phyloP scores from a whole-genome alignment of 2,113 vertebrate species.

The Progne subis region DNA sequence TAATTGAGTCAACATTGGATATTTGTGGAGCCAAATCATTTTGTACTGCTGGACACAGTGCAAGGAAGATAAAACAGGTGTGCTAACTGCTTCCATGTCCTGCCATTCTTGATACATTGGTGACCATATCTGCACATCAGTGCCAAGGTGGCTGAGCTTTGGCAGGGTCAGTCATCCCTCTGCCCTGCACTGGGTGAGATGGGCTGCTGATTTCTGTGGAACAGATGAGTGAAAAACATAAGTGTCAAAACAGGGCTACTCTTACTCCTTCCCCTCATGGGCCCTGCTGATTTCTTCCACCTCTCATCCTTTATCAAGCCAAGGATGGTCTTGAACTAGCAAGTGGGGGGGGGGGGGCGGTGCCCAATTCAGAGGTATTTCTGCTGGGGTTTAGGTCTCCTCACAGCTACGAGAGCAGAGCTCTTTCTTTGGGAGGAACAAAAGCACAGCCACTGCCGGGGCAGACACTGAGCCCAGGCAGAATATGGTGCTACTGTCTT shows the following conservation, averaged over 20 bases:
- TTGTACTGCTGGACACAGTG: not conserved
- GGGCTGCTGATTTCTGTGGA: not conserved
- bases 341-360: fast-evolving
- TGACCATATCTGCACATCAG: not conserved
- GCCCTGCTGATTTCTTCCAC: not conserved
- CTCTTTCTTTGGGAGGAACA: not conserved
- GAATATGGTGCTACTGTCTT: not conserved
- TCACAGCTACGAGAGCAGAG: not conserved
- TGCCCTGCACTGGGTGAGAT: not conserved
- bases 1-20: fast-evolving
- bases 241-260: not conserved
- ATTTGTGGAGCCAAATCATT: not conserved
- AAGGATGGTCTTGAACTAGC: not conserved
- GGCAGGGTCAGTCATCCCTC: not conserved
- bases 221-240: not conserved
- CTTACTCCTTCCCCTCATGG: not conserved
- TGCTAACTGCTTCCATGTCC: not conserved
- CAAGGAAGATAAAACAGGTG: not conserved
- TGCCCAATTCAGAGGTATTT: not conserved
- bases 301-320: not conserved
- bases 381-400: not conserved
- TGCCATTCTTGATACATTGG: not conserved
- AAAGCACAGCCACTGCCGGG: not conserved
- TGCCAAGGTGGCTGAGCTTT: not conserved
- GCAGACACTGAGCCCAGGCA: not conserved